Evolutionary conservation across 2,888 invertebrate species (phyloP).

Genomic region (Zele albiditarsus): DNA sequence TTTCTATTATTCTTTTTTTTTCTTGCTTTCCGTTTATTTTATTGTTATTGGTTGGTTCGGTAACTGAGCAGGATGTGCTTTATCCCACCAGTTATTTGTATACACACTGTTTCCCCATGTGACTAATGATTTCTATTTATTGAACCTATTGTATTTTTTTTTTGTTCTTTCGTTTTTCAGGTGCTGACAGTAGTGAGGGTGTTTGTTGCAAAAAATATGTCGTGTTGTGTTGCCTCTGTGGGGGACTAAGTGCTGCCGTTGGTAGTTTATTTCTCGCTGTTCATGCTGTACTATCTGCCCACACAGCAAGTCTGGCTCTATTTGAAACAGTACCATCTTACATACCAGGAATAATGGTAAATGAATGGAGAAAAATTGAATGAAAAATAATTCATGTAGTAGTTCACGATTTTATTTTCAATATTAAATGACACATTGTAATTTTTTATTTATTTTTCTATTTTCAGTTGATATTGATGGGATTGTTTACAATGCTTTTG

Average conservation of each 20-base stretch:
- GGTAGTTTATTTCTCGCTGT: constrained; percentile 86
- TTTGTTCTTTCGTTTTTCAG: constrained; percentile 35
- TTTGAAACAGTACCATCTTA: constrained; percentile 97
- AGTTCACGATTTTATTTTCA: neutral
- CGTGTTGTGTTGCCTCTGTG: constrained; percentile 88
- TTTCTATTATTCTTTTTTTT: neutral
- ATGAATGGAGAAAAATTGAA: constrained; percentile 51
- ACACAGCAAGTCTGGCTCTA: constrained; percentile 78
- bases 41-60: neutral
- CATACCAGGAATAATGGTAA: constrained; percentile 92
- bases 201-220: constrained; percentile 80
- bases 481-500: constrained; percentile 89
- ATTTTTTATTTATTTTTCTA: neutral
- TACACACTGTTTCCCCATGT: constrained; percentile 8
- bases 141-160: constrained; percentile 1
- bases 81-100: neutral
- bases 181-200: constrained; percentile 59
- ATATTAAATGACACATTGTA: neutral
- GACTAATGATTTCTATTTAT: constrained; percentile 17
- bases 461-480: constrained; percentile 87
- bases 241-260: constrained; percentile 83
- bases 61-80: neutral
- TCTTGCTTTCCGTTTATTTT: neutral
- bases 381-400: constrained; percentile 5
- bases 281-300: constrained; percentile 85